Conservation (phyloP, 2,797 vertebrate genomes). For the Macroramphosus scolopax region DNA sequence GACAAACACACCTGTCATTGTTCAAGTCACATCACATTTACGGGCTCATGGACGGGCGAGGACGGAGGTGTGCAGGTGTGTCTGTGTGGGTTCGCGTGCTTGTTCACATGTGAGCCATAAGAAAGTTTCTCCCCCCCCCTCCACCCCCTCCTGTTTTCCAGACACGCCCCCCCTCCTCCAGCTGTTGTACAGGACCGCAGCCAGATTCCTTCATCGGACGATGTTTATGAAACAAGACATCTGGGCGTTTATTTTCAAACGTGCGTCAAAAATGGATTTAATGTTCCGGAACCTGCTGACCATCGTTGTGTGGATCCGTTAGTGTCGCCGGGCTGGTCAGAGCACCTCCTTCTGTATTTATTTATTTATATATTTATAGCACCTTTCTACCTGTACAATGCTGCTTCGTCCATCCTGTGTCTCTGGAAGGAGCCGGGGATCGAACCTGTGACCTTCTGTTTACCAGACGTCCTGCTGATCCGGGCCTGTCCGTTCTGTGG, state of each 20-base stretch:
- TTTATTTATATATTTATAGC: constrained; percentile 2
- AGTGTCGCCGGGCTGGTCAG: constrained; percentile 52
- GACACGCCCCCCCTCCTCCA: constrained; percentile 57
- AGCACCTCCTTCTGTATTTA: neutral
- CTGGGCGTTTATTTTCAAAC: constrained; percentile 67
- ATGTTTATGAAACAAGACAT: constrained; percentile 71
- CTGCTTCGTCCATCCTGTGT: too few species aligned
- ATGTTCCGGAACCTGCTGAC: constrained; percentile 69
- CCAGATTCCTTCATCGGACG: constrained; percentile 56
- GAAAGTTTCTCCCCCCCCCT: constrained; percentile 46
- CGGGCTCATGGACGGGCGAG: constrained; percentile 60
- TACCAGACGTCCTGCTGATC: too few species aligned
- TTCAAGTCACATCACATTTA: constrained; percentile 80
- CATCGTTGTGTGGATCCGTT: constrained; percentile 53
- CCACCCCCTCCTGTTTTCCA: constrained; percentile 20
- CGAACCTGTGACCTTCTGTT: too few species aligned
- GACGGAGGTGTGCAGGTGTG: constrained; percentile 49
- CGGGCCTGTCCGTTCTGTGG: constrained; percentile 51
- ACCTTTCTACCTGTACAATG: too few species aligned
- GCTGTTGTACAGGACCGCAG: constrained; percentile 58
- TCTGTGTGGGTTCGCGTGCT: constrained; percentile 30
- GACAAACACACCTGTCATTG: constrained; percentile 82
- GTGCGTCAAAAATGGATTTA: constrained; percentile 59
- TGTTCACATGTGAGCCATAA: constrained; percentile 52
- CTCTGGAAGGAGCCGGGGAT: too few species aligned